Base-by-base conservation (phyloP, 2,888 invertebrate species). In the Scaptodrosophila latifasciaeformis region DNA sequence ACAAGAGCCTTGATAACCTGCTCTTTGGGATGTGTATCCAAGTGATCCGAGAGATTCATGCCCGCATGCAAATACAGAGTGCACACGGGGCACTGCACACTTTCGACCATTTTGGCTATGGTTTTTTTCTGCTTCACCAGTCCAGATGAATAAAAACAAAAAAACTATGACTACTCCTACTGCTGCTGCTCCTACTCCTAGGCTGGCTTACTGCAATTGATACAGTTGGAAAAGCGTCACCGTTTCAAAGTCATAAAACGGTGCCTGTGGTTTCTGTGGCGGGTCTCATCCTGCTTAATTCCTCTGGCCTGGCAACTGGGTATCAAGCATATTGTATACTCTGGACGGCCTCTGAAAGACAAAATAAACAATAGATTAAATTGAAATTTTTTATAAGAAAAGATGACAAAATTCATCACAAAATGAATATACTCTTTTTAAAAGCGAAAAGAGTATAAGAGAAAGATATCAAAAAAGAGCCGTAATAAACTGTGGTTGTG, bases 21-120 rank as follows among this genome's bases (percentile, higher is more conserved):
- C 75, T 94, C 94, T 86, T 95, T 95, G 35, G 95, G 94, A 88
- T 95, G 95, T 19, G 94, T 94, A 82, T 93, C 92, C 85, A 95
- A 88, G 85, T 95, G 95, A 64, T 90, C 90, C 83, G 93, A 92
- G 70, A 95, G 87, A 56, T 92, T 90, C 88, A 95, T 95, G 53
- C 94, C 95, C 87, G 92, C 92, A 70, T 94, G 90, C 67, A 95
- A 88, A 86, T 91, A 95, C 61, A 95, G 88, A 31, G 94, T 95
- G 87, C 95, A 95, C 66, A 95, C 94, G 49, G 95, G 95, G 86
- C 95, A 95, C 84, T 90, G 90, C 72, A 90, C 80, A 57, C 82
- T 83, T 58, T 81, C 84, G 52, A 71, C 82, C 85, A 85, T 85
- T 65, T 59, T 84, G 69, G 49, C 39, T 29, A 45, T n/a, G n/a